Conservation (phyloP, 2,888 invertebrate species). For the Gortyna flavago region DNA sequence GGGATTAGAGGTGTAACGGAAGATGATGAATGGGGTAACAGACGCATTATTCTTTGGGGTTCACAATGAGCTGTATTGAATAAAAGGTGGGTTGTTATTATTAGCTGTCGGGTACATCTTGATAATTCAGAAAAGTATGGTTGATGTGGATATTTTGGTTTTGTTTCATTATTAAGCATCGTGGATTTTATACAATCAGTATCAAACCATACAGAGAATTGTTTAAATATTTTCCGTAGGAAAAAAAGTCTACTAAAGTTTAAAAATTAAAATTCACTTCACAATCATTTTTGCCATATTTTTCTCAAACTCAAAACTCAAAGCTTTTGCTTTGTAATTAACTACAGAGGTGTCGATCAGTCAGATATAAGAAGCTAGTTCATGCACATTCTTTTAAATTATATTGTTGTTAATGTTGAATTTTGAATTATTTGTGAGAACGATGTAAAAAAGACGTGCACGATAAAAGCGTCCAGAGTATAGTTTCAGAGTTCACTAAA, state of each 20-base stretch:
- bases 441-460: no score
- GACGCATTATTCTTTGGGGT: slow-evolving; percentile 53
- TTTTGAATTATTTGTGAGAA: not conserved
- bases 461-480: no score
- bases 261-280: not conserved
- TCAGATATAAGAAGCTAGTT: no score
- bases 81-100: slow-evolving; percentile 44
- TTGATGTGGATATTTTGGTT: not conserved
- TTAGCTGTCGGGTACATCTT: slow-evolving; percentile 41
- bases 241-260: not conserved
- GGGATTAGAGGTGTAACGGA: slow-evolving; percentile 81
- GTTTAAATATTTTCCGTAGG: not conserved
- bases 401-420: not conserved
- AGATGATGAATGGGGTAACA: slow-evolving; percentile 65
- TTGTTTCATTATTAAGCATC: not conserved
- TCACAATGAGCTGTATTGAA: slow-evolving; percentile 65
- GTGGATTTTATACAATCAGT: not conserved
- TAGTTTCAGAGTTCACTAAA: not conserved
- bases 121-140: not conserved
- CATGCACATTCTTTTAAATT: not conserved
- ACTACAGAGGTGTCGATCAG: no score
- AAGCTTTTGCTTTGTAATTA: no score
- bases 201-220: not conserved
- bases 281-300: not conserved
- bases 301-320: not conserved